phyloP scores from a whole-genome alignment of 2,113 vertebrate genomes.

The Xyliphius kryptos region DNA sequence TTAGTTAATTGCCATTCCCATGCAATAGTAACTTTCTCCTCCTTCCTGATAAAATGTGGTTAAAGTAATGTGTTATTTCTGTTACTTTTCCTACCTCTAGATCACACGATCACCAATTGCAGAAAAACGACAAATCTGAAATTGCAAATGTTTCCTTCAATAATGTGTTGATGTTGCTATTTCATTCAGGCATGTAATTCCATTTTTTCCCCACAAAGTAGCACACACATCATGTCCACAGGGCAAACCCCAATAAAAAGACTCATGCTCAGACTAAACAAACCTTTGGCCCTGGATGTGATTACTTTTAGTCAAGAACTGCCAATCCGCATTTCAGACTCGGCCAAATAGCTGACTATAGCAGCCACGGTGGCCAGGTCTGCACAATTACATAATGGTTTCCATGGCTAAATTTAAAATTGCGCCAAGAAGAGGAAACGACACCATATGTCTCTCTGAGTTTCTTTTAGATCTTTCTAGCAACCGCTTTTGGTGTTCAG shows the following conservation, averaged over 20 bases:
- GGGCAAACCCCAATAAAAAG: constrained; percentile 29
- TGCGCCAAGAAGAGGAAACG: constrained; percentile 9
- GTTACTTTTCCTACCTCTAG: neutral
- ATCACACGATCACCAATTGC: neutral
- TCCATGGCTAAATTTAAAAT: constrained; percentile 23
- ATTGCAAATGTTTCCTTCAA: constrained; percentile 12
- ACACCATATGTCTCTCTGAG: constrained; percentile 17
- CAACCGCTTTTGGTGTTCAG: constrained; percentile 13
- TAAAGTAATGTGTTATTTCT: neutral
- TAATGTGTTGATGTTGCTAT: constrained; percentile 23
- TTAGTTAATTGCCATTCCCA: no score
- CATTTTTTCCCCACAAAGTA: constrained; percentile 7
- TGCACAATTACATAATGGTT: constrained; percentile 17
- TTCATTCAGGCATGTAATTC: constrained; percentile 30
- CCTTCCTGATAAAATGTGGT: no score
- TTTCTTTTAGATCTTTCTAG: constrained; percentile 2
- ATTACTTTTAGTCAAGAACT: constrained; percentile 31
- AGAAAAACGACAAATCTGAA: constrained; percentile 8
- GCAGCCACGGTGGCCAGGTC: neutral
- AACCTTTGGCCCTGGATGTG: constrained; percentile 28
- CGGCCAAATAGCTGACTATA: constrained; percentile 15
- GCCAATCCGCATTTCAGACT: constrained; percentile 18
- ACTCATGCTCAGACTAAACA: constrained; percentile 19
- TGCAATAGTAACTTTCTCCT: no score
- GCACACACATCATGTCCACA: constrained; percentile 27